Base-by-base conservation (phyloP, 2,113 vertebrate species). In the Poecilia latipinna region DNA sequence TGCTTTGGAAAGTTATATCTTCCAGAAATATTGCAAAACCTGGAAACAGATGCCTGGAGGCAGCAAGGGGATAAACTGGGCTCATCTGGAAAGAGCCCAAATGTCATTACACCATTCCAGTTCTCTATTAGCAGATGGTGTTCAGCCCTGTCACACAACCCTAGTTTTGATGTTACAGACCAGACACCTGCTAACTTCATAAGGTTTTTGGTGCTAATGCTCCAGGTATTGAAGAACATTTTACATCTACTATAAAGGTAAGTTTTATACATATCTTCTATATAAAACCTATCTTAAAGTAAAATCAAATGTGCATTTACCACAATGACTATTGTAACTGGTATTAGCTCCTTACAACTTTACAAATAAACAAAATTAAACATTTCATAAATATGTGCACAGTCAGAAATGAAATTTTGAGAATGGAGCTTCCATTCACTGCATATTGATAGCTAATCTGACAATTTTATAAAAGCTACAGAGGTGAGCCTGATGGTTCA, bases 1-100 rank as follows among this genome's bases (percentile, higher is more conserved):
- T 87, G 78, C 87, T 90, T 85, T 82, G 82, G 79, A 82, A 88
- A 85, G 89, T 92, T 90, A 93, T 86, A 89, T 90, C 91, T 94
- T 93, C 92, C 93, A 93, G 88, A 87, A 84, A 72, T 76, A 72
- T 76, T 76, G 86, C 74, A 44, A 75, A 44, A 75, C 78, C 77
- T 84, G 86, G 90, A 90, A 90, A 83, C 87, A 89, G 87, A 86
- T 88, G 89, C 75, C 72, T 89, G 80, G 70, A 83, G 39, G 71
- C 73, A 85, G 69, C 57, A 33, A 33, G 33, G 71, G 81, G 84
- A 82, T 81, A 79, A 78, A 90, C 80, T n/a, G 72, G 60, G 75
- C 66, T 77, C 31, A 72, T 74, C 63, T 79, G 86, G 83, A 85
- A 79, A 29, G n/a, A 76, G 79, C 83, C 86, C 84, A 86, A 74